Base-by-base conservation (phyloP, 2,888 invertebrate species). In the Philereme vetulata region DNA sequence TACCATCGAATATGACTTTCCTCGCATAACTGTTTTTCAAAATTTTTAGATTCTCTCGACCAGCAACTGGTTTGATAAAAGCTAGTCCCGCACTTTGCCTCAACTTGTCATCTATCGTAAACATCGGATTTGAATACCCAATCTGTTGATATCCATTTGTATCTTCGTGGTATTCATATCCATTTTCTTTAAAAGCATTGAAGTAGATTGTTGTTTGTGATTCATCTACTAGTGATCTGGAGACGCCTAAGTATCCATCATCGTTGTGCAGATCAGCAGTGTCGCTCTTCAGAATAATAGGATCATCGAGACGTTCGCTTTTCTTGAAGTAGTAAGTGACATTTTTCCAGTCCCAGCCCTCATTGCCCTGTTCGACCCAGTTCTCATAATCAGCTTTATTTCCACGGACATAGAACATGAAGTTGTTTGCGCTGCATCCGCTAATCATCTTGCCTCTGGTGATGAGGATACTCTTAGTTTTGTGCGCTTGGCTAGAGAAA, bases 291-390 rank as follows among this genome's bases (percentile, higher is more conserved):
- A 71, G 51, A 9, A 76, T 68, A 0, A 11, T 36, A 4, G 55
- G 21, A n/a, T 71, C 64, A 7, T 62, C 60, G 4, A 75, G 62
- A 4, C 67, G 57, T 67, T 80, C 77, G 7, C 72, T 75, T 47
- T 79, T 82, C 38, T 68, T 76, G 47, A 80, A 81, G 62, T 82
- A 82, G 4, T 65, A 38, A 72, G 69, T 82, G 7, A 44, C 44
- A 8, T 11, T 44, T 4, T 44, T 6, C 44, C 44, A 44, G 21
- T 44, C 44, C 44, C 83, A 83, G 0, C 75, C 76, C 0, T 84
- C 72, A 53, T 95, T 95, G 0, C 95, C 96, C 56, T 93, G 72
- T 2, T 83, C 85, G 0, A 93, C 94, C 97, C 97, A 97, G 0
- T 88, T 79, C 0, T 91, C 75, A 73, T 93, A 96, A 72, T 96